Evolutionary conservation across 2,113 vertebrate species (phyloP).

Genomic region (Cynocephalus volans): DNA sequence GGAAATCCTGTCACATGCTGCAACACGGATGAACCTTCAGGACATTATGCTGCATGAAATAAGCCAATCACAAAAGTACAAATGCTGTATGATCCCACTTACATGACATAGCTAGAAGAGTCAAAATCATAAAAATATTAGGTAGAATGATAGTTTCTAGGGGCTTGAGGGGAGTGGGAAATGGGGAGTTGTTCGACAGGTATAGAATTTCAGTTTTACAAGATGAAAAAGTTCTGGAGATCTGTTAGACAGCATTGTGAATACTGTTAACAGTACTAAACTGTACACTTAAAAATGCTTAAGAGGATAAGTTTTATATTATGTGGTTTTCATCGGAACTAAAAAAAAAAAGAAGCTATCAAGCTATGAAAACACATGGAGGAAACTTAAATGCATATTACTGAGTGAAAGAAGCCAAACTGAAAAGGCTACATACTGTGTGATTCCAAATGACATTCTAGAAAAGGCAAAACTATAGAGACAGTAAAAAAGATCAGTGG

Average conservation of each 20-base stretch:
- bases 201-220: conserved; percentile 17
- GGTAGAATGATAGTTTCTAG: background rate
- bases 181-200: background rate
- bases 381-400: conserved; percentile 20
- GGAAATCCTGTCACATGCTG: conserved; percentile 6
- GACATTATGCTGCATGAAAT: conserved; percentile 36
- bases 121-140: conserved; percentile 37
- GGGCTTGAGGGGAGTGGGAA: background rate
- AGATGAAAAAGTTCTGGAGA: background rate
- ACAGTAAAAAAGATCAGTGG: background rate
- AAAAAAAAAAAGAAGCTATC: background rate
- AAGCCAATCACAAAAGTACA: background rate
- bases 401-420: conserved; percentile 17
- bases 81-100: background rate
- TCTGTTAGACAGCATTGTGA: background rate
- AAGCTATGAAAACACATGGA: background rate
- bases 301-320: background rate
- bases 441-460: conserved; percentile 2
- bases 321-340: conserved; percentile 21
- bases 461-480: background rate
- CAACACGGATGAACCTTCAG: background rate
- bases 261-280: background rate
- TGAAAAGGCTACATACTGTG: background rate
- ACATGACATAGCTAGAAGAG: background rate
- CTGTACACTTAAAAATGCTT: conserved; percentile 42